These are phyloP conservation scores for Plebejus anna DNA, from an alignment of 2,888 invertebrate genomes.

Conservation along the genomic window DNA sequence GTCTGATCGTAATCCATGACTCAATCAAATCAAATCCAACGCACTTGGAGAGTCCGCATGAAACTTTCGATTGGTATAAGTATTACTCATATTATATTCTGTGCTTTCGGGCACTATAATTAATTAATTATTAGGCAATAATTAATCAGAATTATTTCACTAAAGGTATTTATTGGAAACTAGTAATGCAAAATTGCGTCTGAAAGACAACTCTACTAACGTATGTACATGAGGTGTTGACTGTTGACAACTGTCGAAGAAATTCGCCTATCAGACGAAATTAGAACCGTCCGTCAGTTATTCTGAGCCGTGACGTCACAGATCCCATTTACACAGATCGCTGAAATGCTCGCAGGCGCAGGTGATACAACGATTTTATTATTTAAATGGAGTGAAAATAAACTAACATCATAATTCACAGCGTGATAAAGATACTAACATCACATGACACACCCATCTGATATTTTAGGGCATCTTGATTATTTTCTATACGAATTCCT, in stretches of 20 bases:
- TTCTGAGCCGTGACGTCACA: slow-evolving; percentile 68
- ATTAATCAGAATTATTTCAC: no score
- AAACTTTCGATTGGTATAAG: no score
- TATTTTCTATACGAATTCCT: no score
- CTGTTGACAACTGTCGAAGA: slow-evolving; percentile 26
- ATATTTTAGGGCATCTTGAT: neutral
- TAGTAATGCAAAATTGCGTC: neutral
- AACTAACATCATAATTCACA: neutral
- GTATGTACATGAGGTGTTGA: slow-evolving; percentile 1
- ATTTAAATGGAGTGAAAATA: neutral
- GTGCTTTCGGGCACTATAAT: no score
- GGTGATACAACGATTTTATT: slow-evolving; percentile 2
- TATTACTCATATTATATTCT: no score
- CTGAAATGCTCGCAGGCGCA: slow-evolving; percentile 32
- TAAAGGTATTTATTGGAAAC: no score
- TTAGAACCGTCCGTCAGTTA: slow-evolving; percentile 70
- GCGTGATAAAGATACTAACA: neutral
- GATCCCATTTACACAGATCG: slow-evolving; percentile 45
- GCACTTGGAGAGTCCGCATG: no score
- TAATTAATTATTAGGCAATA: no score
- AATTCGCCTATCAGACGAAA: slow-evolving; percentile 40
- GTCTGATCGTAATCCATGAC: no score
- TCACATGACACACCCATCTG: slow-evolving; percentile 11
- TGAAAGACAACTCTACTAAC: neutral
- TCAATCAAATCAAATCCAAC: no score